Evolutionary conservation across 2,888 invertebrate species (phyloP), one percentile per base, ranked within the genome.

Genomic region (Cryptus viduatorius): DNA sequence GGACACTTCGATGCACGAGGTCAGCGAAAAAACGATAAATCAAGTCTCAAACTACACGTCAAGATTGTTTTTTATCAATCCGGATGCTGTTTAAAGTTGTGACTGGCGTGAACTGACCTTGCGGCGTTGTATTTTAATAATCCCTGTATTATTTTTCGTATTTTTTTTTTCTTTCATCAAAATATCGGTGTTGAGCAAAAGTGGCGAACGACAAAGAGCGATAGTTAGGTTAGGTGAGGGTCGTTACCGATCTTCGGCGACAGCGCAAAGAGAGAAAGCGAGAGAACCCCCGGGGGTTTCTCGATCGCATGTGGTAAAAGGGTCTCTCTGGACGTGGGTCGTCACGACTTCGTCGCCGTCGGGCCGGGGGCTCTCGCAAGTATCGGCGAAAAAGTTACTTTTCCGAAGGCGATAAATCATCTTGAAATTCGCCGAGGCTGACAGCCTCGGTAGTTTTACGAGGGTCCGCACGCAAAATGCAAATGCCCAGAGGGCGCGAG

Each of bases 391-490:
- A 92, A 92, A 92, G 90, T 90, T 87, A 90, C 89, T 91, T 92
- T 89, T 84, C 88, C 90, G 82, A 86, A 87, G 88, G 87, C 89
- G 89, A 92, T 92, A 91, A 92, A 92, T 92, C 92, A 92, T 92
- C 89, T 88, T 90, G 91, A 92, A 92, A 91, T 92, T 92, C 90
- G 89, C 91, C 89, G 84, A 87, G 88, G 89, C 90, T 90, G 91
- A 92, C 92, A 91, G 90, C 89, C 90, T 90, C 90, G 85, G 91
- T 92, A 92, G 91, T 91, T 92, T 92, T 91, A 92, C 90, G 91
- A 91, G 90, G 88, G 89, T 87, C 87, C 84, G 92, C 92, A 92
- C 92, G 92, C 92, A 91, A 92, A 92, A 92, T 92, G 92, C 92
- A 92, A 92, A 92, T 87, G 89, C 84, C 83, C 82, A 71, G 77